Percentiles rank a stretch among this genome's conserved stretches.
Conservation (phyloP, 2,113 vertebrate genomes). For the Marcusenius ussheri region DNA sequence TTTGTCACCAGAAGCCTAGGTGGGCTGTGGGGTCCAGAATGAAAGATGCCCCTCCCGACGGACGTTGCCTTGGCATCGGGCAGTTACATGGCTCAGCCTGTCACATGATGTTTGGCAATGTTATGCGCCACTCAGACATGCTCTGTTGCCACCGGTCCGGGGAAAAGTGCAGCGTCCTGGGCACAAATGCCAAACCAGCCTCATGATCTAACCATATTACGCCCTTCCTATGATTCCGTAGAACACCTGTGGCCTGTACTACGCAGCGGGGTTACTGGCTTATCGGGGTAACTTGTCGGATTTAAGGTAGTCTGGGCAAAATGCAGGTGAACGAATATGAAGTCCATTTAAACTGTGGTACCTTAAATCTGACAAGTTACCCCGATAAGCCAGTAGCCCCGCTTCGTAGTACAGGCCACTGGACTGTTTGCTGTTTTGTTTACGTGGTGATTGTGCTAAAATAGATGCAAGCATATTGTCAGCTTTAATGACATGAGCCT, state of each 20-base stretch:
- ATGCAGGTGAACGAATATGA: too few species aligned
- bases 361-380: too few species aligned
- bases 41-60: background rate
- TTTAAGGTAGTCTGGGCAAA: too few species aligned
- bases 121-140: background rate
- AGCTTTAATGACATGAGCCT: background rate
- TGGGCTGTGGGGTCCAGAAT: background rate
- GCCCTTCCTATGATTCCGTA: constrained; percentile 33
- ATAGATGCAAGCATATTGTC: background rate
- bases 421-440: background rate
- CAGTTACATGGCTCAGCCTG: background rate
- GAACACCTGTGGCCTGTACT: constrained; percentile 8
- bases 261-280: too few species aligned
- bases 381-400: too few species aligned
- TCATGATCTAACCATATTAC: constrained; percentile 38
- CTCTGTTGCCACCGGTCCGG: background rate
- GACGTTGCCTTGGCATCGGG: background rate
- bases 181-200: constrained; percentile 20
- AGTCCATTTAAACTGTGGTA: too few species aligned
- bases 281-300: too few species aligned
- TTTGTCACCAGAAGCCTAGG: background rate
- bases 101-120: background rate
- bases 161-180: background rate
- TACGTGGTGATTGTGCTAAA: background rate
- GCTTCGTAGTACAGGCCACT: background rate